Conservation (phyloP, 2,797 vertebrate species). For the Coranthus polyacanthus region DNA sequence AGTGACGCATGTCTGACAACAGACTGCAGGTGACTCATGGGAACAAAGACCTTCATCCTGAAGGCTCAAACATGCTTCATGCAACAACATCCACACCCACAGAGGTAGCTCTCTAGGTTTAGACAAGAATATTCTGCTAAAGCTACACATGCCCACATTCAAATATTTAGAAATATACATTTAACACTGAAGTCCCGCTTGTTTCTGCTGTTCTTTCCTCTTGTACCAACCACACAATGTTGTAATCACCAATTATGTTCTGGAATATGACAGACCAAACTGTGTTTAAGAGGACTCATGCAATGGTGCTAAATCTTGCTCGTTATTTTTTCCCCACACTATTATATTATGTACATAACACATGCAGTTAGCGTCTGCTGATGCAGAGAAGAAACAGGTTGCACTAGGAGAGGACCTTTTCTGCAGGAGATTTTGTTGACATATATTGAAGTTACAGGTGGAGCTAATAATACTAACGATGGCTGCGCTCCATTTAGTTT, state of each 20-base stretch:
- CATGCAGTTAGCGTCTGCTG: background rate
- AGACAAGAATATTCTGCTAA: background rate
- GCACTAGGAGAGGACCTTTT: background rate
- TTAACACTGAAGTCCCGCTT: background rate
- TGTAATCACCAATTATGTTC: constrained; percentile 5
- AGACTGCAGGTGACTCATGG: constrained; percentile 33
- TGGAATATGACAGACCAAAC: background rate
- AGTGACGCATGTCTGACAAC: constrained; percentile 41
- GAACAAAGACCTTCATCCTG: constrained; percentile 38
- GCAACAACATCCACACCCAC: background rate
- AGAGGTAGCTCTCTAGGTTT: background rate
- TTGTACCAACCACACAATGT: constrained; percentile 8
- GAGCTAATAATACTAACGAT: background rate
- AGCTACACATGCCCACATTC: too few species aligned
- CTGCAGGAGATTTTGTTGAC: background rate
- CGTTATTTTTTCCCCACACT: background rate
- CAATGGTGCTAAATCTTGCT: background rate
- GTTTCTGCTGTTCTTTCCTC: background rate
- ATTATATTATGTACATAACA: background rate
- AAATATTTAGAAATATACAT: background rate
- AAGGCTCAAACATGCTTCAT: constrained; percentile 17
- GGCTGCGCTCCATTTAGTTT: background rate
- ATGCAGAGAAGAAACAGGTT: background rate
- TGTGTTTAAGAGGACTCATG: constrained; percentile 14
- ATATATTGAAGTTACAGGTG: constrained; percentile 1